phyloP scores from a whole-genome alignment of 1,140 invertebrate species.

The Diorhabda carinulata region DNA sequence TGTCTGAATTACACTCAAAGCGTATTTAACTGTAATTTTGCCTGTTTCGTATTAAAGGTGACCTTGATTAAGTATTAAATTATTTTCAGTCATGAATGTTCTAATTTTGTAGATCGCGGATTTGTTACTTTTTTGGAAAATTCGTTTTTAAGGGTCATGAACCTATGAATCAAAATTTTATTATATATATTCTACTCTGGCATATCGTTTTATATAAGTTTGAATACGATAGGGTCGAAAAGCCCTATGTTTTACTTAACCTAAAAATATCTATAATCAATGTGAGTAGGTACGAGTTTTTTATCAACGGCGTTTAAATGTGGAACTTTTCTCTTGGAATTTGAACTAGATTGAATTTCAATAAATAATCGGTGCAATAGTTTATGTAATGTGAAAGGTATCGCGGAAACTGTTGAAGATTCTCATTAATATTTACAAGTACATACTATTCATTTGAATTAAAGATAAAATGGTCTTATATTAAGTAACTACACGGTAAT shows the following conservation, averaged over 20 bases:
- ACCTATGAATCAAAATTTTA: slow-evolving; percentile 7
- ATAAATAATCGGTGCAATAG: no score
- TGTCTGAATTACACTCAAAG: slow-evolving; percentile 17
- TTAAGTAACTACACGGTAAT: no score
- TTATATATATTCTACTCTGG: neutral
- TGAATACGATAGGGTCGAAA: no score
- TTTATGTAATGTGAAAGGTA: no score
- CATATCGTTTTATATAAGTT: no score
- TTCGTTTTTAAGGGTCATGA: slow-evolving; percentile 16
- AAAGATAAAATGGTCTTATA: no score
- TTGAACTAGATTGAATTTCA: no score
- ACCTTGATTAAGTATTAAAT: slow-evolving; percentile 28
- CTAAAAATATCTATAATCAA: neutral
- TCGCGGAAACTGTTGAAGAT: no score
- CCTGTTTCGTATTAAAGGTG: slow-evolving; percentile 29
- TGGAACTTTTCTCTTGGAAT: no score
- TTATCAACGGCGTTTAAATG: no score
- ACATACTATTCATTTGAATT: no score
- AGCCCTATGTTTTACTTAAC: slow-evolving; percentile 1
- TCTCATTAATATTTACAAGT: no score
- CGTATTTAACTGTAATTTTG: slow-evolving; percentile 6
- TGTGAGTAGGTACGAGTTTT: neutral
- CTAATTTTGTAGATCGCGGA: slow-evolving; percentile 14
- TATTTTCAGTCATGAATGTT: slow-evolving; percentile 19
- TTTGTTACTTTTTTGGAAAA: slow-evolving; percentile 13